A percentile compares a stretch with the other conserved stretches of the same genome.
phyloP scores from a whole-genome alignment of 2,797 vertebrate species.

The Sebastes hubbsi region DNA sequence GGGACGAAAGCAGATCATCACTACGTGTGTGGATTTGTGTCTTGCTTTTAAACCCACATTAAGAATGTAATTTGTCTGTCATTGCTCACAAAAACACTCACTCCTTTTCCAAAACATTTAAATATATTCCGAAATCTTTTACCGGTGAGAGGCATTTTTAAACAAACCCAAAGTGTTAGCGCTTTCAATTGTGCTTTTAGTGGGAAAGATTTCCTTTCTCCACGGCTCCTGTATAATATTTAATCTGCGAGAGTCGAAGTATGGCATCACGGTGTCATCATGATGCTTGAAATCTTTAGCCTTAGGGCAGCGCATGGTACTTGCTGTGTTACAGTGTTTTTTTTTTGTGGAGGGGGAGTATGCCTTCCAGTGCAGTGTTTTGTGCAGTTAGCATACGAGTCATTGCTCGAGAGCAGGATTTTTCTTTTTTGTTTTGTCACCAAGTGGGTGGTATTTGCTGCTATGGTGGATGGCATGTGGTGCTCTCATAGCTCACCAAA shows the following conservation, averaged over 20 bases:
- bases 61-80: not conserved
- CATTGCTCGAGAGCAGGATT: slow-evolving; percentile 5
- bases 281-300: slow-evolving; percentile 56
- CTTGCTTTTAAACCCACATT: not conserved
- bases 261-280: slow-evolving; percentile 59
- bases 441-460: slow-evolving; percentile 23
- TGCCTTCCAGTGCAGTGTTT: slow-evolving; percentile 33
- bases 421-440: not conserved
- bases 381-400: slow-evolving; percentile 15
- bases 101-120: not conserved
- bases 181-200: not conserved
- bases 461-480: not conserved
- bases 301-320: slow-evolving; percentile 42
- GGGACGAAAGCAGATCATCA: not conserved
- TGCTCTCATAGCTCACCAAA: not conserved
- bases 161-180: not conserved
- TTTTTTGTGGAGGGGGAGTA: not conserved
- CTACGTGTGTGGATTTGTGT: not conserved
- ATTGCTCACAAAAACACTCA: not conserved
- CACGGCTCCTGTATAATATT: slow-evolving; percentile 3
- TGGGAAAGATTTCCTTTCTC: slow-evolving; percentile 22
- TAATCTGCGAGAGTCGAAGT: slow-evolving; percentile 6
- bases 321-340: slow-evolving; percentile 34
- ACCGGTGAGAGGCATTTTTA: not conserved
- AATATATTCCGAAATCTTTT: not conserved